phyloP scores from a whole-genome alignment of 2,113 vertebrate genomes.

The cattle (Bos taurus) region DNA sequence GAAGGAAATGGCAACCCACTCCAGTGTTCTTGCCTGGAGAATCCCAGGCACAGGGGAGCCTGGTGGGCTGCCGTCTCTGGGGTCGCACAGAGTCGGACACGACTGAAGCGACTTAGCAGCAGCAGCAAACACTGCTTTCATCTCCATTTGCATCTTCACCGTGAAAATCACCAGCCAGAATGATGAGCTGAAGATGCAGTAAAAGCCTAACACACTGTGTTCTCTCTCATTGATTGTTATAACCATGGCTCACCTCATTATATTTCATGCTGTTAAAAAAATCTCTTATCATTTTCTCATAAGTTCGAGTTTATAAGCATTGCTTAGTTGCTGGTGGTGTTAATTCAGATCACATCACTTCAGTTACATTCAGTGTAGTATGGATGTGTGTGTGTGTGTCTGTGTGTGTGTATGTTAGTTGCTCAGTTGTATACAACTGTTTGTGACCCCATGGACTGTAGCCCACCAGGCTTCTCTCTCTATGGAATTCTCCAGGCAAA shows the following conservation, averaged over 20 bases:
- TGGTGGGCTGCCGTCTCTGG: too few species aligned
- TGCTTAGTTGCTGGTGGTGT: background rate
- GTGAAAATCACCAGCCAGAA: background rate
- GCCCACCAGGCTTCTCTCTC: background rate
- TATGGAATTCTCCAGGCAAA: background rate
- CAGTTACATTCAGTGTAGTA: background rate
- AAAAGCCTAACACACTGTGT: background rate
- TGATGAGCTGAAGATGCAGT: background rate
- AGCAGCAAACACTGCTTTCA: background rate
- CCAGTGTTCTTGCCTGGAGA: too few species aligned
- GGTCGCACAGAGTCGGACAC: too few species aligned
- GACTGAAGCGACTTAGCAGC: too few species aligned
- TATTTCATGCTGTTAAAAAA: background rate
- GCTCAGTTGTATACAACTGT: background rate
- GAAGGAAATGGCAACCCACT: too few species aligned
- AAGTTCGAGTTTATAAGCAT: background rate
- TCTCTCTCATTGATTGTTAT: background rate
- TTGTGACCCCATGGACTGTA: background rate
- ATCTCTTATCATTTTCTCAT: background rate
- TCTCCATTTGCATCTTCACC: background rate
- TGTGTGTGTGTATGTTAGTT: background rate
- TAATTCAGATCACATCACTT: background rate
- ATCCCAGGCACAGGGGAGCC: too few species aligned
- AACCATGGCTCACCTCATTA: background rate
- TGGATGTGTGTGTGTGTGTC: background rate